Percentiles rank a stretch among this genome's conserved stretches.
Evolutionary conservation across 2,113 vertebrate genomes (phyloP).

Genomic region (Patagioenas fasciata): DNA sequence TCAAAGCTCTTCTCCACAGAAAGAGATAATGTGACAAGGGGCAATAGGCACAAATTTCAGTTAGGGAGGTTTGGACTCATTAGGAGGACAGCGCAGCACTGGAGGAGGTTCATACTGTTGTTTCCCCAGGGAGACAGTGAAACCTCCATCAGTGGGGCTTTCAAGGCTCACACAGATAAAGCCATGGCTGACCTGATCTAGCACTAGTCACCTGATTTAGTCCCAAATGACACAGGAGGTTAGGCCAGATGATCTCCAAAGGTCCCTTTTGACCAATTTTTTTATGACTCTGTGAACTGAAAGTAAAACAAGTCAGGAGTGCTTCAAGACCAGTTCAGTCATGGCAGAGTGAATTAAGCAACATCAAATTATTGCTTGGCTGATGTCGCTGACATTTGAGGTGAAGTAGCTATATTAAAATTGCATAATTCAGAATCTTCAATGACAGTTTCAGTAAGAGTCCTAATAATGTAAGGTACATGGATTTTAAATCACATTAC

Average conservation of each 20-base stretch:
- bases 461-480: background rate
- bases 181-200: background rate
- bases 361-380: slow-evolving; percentile 13
- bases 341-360: background rate
- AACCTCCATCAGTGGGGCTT: background rate
- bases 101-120: background rate
- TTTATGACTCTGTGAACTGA: slow-evolving; percentile 1
- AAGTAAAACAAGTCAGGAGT: slow-evolving; percentile 6
- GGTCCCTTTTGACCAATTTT: slow-evolving; percentile 4
- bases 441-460: slow-evolving; percentile 2
- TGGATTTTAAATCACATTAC: slow-evolving; percentile 51
- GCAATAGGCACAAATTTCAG: background rate
- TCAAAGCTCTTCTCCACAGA: background rate
- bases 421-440: slow-evolving; percentile 28
- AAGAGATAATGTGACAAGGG: background rate
- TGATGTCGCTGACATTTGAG: background rate
- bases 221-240: background rate
- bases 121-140: background rate
- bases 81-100: background rate
- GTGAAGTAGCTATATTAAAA: background rate
- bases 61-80: background rate
- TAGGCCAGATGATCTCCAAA: background rate
- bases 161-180: background rate
- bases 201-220: background rate
- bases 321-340: slow-evolving; percentile 7